These are phyloP conservation scores for Muscidifurax raptorellus DNA, from an alignment of 1,140 invertebrate genomes.

Conservation along the genomic window DNA sequence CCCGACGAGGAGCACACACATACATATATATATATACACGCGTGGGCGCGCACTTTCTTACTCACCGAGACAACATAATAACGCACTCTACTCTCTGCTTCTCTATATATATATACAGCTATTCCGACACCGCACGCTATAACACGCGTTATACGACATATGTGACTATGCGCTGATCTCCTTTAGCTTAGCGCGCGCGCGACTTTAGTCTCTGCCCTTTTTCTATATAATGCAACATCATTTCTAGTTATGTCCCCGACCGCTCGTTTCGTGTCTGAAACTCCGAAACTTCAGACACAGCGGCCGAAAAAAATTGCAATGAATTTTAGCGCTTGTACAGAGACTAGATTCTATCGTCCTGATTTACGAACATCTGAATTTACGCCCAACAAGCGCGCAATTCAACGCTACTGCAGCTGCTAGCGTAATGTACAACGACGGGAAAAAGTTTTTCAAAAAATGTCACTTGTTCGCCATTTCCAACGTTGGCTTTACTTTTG, in stretches of 20 bases:
- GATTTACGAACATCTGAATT: neutral
- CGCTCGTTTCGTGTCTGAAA: neutral
- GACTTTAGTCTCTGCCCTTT: neutral
- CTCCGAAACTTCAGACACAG: neutral
- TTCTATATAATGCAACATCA: neutral
- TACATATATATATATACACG: no score
- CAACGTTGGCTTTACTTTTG: no score
- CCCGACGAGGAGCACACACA: neutral
- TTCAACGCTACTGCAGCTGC: no score
- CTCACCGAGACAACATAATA: slow-evolving; percentile 43
- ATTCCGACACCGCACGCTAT: neutral
- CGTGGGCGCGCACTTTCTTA: slow-evolving; percentile 53
- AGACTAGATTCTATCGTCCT: neutral
- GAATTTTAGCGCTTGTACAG: neutral
- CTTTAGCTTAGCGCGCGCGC: neutral
- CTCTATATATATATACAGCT: neutral
- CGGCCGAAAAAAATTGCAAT: neutral
- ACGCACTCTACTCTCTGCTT: slow-evolving; percentile 14
- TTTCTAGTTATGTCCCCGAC: neutral
- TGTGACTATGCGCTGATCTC: neutral
- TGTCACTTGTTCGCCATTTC: no score
- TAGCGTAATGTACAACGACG: no score
- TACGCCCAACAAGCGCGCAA: no score
- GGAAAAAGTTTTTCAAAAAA: no score
- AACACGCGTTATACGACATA: neutral